Base-by-base conservation (phyloP, 2,888 invertebrate genomes). In the Eretmocerus hayati region DNA sequence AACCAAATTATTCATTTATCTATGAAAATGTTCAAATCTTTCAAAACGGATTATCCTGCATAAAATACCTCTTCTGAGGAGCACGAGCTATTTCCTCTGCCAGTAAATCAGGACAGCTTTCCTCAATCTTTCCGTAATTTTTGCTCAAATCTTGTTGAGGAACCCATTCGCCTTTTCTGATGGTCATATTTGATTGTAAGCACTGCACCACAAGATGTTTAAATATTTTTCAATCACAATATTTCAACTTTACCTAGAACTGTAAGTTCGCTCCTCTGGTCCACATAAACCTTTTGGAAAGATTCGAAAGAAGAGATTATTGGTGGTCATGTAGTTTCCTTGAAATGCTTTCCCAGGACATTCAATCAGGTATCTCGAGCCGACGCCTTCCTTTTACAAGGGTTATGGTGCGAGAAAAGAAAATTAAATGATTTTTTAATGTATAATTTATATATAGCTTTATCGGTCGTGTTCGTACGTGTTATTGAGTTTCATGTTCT, bases 161-260 rank as follows among this genome's bases (percentile, higher is more conserved):
- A 21, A 53, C 3, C 53, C 54, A 52, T 3, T 32, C 5, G 32
- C 49, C 26, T 46, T 44, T 43, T 30, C 54, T 54, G 30, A 26
- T 26, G 26, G 6, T 9, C 11, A 26, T 26, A 26, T 26, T 26
- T 6, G 6, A 26, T 9, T 26, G 26, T 26, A 26, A n/a, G n/a
- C n/a, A n/a, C n/a, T n/a, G n/a, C n/a, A n/a, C n/a, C n/a, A n/a
- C n/a, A n/a, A n/a, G n/a, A n/a, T 26, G 26, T 26, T 26, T 6
- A 9, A 26, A 26, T 26, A 6, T 26, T 26, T 26, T 26, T 26
- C 26, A 9, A 26, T 26, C 11, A 26, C 26, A 6, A 11, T 26
- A 26, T 26, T 9, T 26, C 26, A 21, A 37, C 42, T 26, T 5
- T 50, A 50, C 53, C 47, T 44, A 32, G 45, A 44, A 23, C 19